phyloP scores from a whole-genome alignment of 1,140 invertebrate genomes.

The Drosophila pectinifera region DNA sequence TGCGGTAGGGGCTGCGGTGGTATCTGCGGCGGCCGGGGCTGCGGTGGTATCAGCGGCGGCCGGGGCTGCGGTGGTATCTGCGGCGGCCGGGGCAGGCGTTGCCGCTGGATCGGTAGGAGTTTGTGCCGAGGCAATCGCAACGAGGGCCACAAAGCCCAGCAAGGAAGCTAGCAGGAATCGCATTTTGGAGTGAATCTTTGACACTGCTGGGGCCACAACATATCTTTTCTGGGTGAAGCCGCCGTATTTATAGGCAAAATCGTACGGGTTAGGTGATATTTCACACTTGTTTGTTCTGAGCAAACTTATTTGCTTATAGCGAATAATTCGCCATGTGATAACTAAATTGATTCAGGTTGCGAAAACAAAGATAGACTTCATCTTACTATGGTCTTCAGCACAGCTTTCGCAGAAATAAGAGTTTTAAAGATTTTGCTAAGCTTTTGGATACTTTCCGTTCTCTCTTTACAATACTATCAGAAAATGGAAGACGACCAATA shows the following conservation, averaged over 20 bases:
- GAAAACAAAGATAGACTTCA: constrained; percentile 1
- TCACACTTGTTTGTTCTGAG: constrained; percentile 4
- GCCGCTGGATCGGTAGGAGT: not conserved
- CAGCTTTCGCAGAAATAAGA: not conserved
- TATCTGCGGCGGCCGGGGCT: not conserved
- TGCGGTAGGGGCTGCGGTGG: not conserved
- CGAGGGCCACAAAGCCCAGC: not conserved
- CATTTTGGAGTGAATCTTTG: constrained; percentile 7
- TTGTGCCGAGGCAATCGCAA: not conserved
- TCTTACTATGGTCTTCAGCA: constrained; percentile 5
- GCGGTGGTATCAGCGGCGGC: not conserved
- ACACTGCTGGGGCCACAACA: not conserved
- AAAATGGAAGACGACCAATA: no score
- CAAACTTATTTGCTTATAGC: constrained; percentile 5
- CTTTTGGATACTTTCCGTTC: no score
- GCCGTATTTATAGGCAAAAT: constrained; percentile 11
- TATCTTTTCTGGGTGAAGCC: not conserved
- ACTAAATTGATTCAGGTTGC: constrained; percentile 1
- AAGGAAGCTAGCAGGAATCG: constrained; percentile 1
- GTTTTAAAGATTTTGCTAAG: not conserved
- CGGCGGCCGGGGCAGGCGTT: not conserved
- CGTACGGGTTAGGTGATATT: not conserved
- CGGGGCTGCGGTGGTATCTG: not conserved
- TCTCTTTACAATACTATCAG: no score
- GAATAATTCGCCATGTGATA: not conserved